Conservation (phyloP, 1,140 invertebrate genomes). For the Bombus soroeensis region DNA sequence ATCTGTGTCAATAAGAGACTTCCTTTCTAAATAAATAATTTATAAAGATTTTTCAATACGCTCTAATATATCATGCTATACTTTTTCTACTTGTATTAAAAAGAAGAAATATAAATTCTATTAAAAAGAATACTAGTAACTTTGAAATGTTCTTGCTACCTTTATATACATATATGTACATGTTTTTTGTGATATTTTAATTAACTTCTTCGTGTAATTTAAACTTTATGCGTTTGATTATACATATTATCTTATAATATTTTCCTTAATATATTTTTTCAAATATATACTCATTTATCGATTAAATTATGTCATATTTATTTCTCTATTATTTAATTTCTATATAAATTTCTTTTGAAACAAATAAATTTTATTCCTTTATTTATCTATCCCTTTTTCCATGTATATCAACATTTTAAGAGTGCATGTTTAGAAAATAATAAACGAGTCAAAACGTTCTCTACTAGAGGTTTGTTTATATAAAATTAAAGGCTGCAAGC, state of each 20-base stretch:
- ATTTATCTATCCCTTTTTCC: background rate
- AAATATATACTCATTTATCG: background rate
- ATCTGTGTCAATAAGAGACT: background rate
- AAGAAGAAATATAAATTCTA: conserved; percentile 12
- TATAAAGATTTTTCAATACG: background rate
- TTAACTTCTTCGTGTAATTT: background rate
- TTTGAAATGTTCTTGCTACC: background rate
- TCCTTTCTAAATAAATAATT: conserved; percentile 2
- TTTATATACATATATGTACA: background rate
- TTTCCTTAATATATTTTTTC: background rate
- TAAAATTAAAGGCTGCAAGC: conserved; percentile 82
- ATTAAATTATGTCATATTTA: background rate
- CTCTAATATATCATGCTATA: conserved; percentile 6
- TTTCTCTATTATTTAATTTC: background rate
- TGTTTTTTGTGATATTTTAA: background rate
- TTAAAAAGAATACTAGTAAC: background rate
- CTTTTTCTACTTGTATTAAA: conserved; percentile 12
- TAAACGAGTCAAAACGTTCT: conserved; percentile 89
- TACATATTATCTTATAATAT: background rate
- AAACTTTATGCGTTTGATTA: background rate
- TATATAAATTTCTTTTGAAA: background rate
- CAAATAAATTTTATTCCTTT: background rate
- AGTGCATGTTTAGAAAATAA: conserved; percentile 89
- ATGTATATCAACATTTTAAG: conserved; percentile 76
- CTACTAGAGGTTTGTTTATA: conserved; percentile 87